These are phyloP conservation scores for Odontomyia ornata DNA, from an alignment of 2,888 invertebrate species.

Conservation along the genomic window DNA sequence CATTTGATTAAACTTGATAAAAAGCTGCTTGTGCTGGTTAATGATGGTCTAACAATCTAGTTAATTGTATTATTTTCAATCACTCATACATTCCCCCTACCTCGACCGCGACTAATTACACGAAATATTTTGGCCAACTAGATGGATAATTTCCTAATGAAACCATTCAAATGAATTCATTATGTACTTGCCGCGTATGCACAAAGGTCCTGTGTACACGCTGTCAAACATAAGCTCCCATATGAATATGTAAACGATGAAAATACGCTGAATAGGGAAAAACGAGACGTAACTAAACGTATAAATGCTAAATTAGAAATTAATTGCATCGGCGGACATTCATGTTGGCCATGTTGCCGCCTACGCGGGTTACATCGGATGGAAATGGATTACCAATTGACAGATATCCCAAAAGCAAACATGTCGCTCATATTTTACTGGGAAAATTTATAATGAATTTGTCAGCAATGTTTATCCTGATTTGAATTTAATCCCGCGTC, in stretches of 20 bases:
- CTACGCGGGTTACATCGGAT: background rate
- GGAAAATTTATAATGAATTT: conserved; percentile 17
- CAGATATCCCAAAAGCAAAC: conserved; percentile 33
- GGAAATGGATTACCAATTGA: conserved; percentile 32
- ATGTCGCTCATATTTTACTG: conserved; percentile 29
- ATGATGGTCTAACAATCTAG: no score
- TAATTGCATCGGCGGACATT: conserved; percentile 25
- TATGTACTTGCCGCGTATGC: background rate
- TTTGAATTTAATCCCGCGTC: conserved; percentile 33
- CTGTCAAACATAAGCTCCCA: background rate
- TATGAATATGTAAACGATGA: background rate
- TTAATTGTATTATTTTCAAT: no score
- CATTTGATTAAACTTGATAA: no score
- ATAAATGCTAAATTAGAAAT: conserved; percentile 37
- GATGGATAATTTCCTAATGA: background rate
- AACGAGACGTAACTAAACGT: background rate
- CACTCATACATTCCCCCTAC: no score
- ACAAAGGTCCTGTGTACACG: background rate
- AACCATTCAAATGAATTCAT: conserved; percentile 1
- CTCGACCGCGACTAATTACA: background rate
- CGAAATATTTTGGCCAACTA: background rate
- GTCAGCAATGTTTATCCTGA: conserved; percentile 19
- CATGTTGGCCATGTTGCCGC: background rate
- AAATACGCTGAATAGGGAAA: background rate
- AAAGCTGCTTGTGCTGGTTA: no score